Base-by-base conservation (phyloP, 2,113 vertebrate genomes). In the Equus przewalskii region DNA sequence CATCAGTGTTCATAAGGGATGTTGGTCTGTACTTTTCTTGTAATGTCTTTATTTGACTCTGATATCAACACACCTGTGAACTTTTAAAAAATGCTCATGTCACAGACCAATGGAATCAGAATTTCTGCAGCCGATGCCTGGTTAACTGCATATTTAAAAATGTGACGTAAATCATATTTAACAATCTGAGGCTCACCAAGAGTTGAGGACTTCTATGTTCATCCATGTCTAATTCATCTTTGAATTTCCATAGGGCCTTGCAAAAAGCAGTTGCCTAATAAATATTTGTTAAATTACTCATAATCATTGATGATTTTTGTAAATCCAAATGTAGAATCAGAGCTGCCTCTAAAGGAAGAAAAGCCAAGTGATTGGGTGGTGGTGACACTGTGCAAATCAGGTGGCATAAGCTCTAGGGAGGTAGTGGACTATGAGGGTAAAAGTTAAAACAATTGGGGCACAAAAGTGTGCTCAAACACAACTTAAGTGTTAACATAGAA, bases 301-400 rank as follows among this genome's bases (percentile, higher is more conserved):
- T 86, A 56, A 64, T n/a, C 49, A 46, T 94, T 85, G 36, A 58
- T 80, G 19, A 65, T 85, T 78, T 91, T 62, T 46, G 2, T 36
- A 95, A 85, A 94, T 89, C 62, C 62, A 79, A 91, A 72, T 60
- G 26, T 89, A 72, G 41, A 89, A 65, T 93, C 26, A 65, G 85
- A 75, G 28, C 44, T 22, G 13, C 44, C 60, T 67, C 65, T 79
- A 56, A 14, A 49, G 11, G n/a, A 96, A 67, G n/a, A 67, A 89
- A 79, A 62, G 12, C 21, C 24, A 75, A 64, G 54, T 28, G 46
- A 24, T 16, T 33, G 16, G 41, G 33, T 54, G 28, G n/a, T 24
- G 18, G 49, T 3, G 36, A 30, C 56, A n/a, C 69, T 36, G 9
- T 62, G 51, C 67, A 3, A 7, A 30, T 76, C 14, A 76, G 73